Evolutionary conservation across 2,888 invertebrate species (phyloP).

Genomic region (Pristionchus japonicus): DNA sequence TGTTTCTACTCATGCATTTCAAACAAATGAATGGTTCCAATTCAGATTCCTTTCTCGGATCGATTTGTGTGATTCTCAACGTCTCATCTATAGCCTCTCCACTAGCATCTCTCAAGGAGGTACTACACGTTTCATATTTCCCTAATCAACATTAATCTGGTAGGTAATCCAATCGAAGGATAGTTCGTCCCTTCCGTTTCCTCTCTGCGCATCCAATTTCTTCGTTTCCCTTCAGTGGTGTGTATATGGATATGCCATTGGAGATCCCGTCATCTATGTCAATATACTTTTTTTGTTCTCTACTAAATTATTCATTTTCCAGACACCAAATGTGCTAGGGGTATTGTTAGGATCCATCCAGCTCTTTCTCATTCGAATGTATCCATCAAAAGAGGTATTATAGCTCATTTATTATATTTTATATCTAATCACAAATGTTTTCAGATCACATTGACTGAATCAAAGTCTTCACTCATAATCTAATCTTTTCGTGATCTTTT

Average conservation of each 20-base stretch:
- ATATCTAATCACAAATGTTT: neutral
- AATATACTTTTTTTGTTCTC: neutral
- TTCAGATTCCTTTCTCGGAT: slow-evolving; percentile 52
- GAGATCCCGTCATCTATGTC: slow-evolving; percentile 85
- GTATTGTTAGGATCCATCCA: slow-evolving; percentile 84
- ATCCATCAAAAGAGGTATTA: slow-evolving; percentile 77
- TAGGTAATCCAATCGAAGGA: neutral
- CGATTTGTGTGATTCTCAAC: slow-evolving; percentile 70
- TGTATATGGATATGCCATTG: slow-evolving; percentile 85
- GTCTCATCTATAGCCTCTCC: slow-evolving; percentile 70
- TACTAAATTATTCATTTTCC: slow-evolving; percentile 73
- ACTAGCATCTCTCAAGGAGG: slow-evolving; percentile 60
- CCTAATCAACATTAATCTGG: neutral
- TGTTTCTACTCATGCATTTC: neutral
- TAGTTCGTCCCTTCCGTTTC: slow-evolving; percentile 89
- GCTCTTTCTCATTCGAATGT: slow-evolving; percentile 85
- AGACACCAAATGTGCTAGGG: slow-evolving; percentile 88
- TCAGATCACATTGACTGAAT: neutral
- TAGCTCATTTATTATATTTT: neutral
- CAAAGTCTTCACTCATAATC: neutral
- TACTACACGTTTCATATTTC: neutral
- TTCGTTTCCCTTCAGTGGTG: slow-evolving; percentile 87
- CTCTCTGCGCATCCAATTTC: slow-evolving; percentile 87
- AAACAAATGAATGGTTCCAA: neutral
- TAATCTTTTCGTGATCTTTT: neutral